Evolutionary conservation across 2,113 vertebrate species (phyloP).

Genomic region (Centropus unirufus): DNA sequence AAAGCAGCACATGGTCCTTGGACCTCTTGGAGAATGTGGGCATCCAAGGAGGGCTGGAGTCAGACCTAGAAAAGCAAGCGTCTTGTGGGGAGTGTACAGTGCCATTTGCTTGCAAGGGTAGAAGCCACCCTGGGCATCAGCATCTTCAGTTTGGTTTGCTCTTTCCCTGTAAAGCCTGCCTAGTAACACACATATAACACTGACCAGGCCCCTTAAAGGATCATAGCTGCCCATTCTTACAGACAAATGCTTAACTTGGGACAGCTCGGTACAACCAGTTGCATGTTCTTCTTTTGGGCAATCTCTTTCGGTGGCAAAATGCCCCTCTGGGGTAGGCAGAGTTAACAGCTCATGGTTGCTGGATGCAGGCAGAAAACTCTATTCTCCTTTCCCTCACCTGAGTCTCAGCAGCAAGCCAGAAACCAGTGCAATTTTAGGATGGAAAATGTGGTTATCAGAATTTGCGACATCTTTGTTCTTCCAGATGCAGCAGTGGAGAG

Average conservation of each 20-base stretch:
- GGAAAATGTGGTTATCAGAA: neutral
- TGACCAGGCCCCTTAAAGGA: no score
- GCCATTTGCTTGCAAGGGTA: neutral
- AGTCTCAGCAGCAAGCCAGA: neutral
- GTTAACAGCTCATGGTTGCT: neutral
- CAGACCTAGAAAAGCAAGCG: neutral
- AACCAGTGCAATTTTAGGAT: neutral
- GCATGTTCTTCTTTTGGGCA: neutral
- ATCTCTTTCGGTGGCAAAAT: neutral
- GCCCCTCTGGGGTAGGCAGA: neutral
- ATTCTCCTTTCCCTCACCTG: neutral
- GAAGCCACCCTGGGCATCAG: neutral
- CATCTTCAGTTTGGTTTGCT: neutral
- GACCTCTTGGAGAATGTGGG: neutral
- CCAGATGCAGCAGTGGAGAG: neutral
- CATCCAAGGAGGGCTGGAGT: neutral
- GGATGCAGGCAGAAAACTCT: neutral
- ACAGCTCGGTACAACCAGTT: accelerated
- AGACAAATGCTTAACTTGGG: accelerated
- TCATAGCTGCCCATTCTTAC: neutral
- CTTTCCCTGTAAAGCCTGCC: neutral
- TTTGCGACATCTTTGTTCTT: accelerated
- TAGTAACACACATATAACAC: neutral
- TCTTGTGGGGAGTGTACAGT: neutral
- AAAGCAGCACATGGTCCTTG: neutral